Conservation (phyloP, 53 echinoderm and acorn worm species). For the Temnopleurus reevesii region DNA sequence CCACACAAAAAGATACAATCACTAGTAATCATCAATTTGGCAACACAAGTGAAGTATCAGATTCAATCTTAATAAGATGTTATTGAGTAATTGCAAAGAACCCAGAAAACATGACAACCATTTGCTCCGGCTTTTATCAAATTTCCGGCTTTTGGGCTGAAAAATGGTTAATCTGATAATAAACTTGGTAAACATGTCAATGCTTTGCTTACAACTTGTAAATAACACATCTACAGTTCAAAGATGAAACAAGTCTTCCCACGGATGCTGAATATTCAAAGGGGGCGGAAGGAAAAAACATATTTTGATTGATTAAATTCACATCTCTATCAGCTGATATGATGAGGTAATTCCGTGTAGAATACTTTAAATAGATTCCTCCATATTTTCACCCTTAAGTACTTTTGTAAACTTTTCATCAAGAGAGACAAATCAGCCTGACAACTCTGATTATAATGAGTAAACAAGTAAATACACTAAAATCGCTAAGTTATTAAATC, state of each 20-base stretch:
- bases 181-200: slow-evolving; percentile 6
- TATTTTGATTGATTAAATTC: no score
- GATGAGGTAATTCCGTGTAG: no score
- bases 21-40: slow-evolving; percentile 42
- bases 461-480: no score
- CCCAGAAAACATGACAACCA: slow-evolving; percentile 24
- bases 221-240: background rate
- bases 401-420: no score
- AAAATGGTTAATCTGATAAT: slow-evolving; percentile 1
- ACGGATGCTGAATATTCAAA: background rate
- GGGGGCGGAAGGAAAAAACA: slow-evolving; percentile 16
- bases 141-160: slow-evolving; percentile 24
- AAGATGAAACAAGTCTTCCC: background rate
- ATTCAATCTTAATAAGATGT: slow-evolving; percentile 46
- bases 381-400: no score
- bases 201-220: slow-evolving; percentile 14
- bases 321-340: no score
- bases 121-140: slow-evolving; percentile 30
- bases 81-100: slow-evolving; percentile 41
- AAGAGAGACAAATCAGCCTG: no score
- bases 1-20: background rate
- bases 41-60: slow-evolving; percentile 15
- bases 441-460: no score
- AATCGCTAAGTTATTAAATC: no score
- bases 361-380: no score